Evolutionary conservation across 1,140 invertebrate species (phyloP).

Genomic region (Eciton burchellii): DNA sequence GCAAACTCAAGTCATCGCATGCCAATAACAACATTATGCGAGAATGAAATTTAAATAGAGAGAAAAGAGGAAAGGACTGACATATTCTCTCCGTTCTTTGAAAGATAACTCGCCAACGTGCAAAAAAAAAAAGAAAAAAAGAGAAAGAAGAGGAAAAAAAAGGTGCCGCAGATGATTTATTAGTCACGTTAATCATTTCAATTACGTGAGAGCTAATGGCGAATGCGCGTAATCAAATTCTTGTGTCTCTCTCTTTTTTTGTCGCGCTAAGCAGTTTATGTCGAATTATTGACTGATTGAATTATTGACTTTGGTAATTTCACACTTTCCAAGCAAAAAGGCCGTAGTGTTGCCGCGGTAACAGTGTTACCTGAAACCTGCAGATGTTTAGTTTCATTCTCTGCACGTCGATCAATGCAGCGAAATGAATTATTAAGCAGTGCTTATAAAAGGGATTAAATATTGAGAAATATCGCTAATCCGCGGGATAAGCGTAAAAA

Average conservation of each 20-base stretch:
- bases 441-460: too few relatives aligned
- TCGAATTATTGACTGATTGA: slow-evolving; percentile 22
- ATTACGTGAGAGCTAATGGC: slow-evolving; percentile 17
- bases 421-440: slow-evolving; percentile 46
- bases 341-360: too few relatives aligned
- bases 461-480: slow-evolving; percentile 9
- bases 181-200: slow-evolving; percentile 12
- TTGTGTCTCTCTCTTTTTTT: slow-evolving; percentile 14
- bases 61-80: too few relatives aligned
- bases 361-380: slow-evolving; percentile 12
- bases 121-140: too few relatives aligned
- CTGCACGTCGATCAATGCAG: neutral
- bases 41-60: slow-evolving; percentile 21
- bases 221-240: slow-evolving; percentile 21
- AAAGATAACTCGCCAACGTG: slow-evolving; percentile 10
- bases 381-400: neutral
- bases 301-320: slow-evolving; percentile 26
- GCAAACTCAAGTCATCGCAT: neutral
- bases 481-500: neutral
- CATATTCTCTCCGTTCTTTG: neutral
- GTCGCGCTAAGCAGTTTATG: slow-evolving; percentile 11
- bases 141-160: too few relatives aligned
- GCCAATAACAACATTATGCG: neutral
- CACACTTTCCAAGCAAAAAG: slow-evolving; percentile 11
- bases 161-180: slow-evolving; percentile 36